phyloP scores from a whole-genome alignment of 2,113 vertebrate genomes.

The Manacus vitellinus region DNA sequence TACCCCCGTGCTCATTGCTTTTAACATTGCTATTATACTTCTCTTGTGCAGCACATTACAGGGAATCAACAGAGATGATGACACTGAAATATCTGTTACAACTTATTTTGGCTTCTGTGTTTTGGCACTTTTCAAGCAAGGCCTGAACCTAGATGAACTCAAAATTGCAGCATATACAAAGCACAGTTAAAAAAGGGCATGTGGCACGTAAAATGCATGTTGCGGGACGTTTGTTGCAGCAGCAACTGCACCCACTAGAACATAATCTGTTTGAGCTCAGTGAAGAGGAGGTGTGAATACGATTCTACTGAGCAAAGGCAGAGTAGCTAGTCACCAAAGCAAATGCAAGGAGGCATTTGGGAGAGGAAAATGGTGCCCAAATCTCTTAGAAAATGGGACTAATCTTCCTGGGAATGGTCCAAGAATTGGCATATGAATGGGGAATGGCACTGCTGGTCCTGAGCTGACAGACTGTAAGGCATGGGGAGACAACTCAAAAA shows the following conservation, averaged over 20 bases:
- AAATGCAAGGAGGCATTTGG: neutral
- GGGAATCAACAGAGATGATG: neutral
- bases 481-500: neutral
- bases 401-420: neutral
- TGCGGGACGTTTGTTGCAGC: neutral
- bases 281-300: conserved; percentile 56
- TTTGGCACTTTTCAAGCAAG: neutral
- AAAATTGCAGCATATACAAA: neutral
- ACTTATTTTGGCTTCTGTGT: neutral
- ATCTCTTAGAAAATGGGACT: neutral
- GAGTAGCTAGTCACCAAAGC: conserved; percentile 1
- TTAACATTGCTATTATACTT: neutral
- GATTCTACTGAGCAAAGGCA: neutral
- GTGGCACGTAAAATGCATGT: neutral
- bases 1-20: neutral
- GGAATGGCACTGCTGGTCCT: neutral
- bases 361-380: neutral
- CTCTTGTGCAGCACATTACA: neutral
- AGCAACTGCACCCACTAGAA: conserved; percentile 16
- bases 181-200: neutral
- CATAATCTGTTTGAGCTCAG: neutral
- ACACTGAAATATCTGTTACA: neutral
- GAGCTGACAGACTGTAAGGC: neutral
- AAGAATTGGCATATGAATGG: neutral
- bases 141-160: neutral